Evolutionary conservation across 2,888 invertebrate species (phyloP).

Genomic region (Aporophyla nigra): DNA sequence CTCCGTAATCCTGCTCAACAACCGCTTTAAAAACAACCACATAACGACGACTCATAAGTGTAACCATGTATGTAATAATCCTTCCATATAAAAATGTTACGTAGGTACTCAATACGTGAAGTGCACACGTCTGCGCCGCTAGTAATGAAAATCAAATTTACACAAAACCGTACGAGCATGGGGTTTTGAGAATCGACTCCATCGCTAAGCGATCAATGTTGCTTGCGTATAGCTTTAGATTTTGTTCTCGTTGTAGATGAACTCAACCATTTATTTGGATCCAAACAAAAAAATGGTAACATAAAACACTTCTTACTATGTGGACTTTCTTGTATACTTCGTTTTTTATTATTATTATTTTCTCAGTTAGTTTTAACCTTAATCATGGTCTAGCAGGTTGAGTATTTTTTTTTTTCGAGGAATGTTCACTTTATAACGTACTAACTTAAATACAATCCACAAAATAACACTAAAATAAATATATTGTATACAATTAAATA

Average conservation of each 20-base stretch:
- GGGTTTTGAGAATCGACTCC: constrained; percentile 16
- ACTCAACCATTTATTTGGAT: too few species aligned
- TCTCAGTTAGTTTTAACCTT: too few species aligned
- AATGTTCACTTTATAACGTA: too few species aligned
- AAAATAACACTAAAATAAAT: too few species aligned
- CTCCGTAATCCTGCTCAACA: neutral
- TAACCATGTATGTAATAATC: constrained; percentile 45
- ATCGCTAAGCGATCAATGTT: neutral
- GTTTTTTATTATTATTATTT: too few species aligned
- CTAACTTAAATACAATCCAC: too few species aligned
- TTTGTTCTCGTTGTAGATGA: neutral
- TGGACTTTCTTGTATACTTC: too few species aligned
- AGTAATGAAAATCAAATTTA: constrained; percentile 74
- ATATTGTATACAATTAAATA: too few species aligned
- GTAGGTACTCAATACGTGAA: constrained; percentile 56
- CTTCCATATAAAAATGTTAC: constrained; percentile 53
- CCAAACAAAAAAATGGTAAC: too few species aligned
- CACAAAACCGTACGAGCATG: constrained; percentile 61
- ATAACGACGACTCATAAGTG: constrained; percentile 6
- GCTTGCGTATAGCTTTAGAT: constrained; percentile 4
- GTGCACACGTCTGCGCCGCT: constrained; percentile 56
- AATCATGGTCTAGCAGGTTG: too few species aligned
- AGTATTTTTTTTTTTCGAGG: too few species aligned
- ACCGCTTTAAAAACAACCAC: constrained; percentile 17
- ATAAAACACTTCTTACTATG: too few species aligned